phyloP scores from a whole-genome alignment of 1,140 invertebrate genomes.

The Drosophila sturtevanti region DNA sequence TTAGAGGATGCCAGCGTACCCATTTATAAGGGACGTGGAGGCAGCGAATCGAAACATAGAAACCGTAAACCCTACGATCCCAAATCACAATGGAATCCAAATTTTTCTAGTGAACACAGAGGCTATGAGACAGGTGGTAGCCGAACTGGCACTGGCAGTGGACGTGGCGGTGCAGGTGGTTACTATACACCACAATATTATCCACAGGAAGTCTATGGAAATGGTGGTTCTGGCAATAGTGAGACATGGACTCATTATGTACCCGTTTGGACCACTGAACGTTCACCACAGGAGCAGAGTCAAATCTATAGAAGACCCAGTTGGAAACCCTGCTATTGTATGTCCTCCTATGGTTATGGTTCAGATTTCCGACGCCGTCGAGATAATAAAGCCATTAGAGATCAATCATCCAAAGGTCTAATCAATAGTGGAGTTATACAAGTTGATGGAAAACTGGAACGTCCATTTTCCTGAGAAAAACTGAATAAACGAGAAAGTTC shows the following conservation, averaged over 20 bases:
- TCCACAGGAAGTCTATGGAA: conserved; percentile 58
- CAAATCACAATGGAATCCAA: conserved; percentile 77
- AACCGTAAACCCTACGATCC: conserved; percentile 61
- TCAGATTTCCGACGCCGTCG: conserved; percentile 62
- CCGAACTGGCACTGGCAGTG: conserved; percentile 28
- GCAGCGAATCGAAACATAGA: conserved; percentile 61
- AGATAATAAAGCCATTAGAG: conserved; percentile 37
- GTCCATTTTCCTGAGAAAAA: conserved; percentile 65
- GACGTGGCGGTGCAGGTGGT: conserved; percentile 18
- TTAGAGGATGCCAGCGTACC: conserved; percentile 80
- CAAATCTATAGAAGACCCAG: conserved; percentile 57
- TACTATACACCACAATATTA: conserved; percentile 67
- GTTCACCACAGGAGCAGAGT: conserved; percentile 57
- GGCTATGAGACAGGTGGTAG: conserved; percentile 41
- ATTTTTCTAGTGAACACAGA: conserved; percentile 61
- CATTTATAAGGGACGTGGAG: conserved; percentile 74
- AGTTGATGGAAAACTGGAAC: conserved; percentile 71
- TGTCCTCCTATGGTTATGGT: conserved; percentile 47
- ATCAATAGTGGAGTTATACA: conserved; percentile 50
- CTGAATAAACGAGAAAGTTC: neutral
- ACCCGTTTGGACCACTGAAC: conserved; percentile 79
- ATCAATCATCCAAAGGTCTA: neutral
- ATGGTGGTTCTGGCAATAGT: conserved; percentile 38
- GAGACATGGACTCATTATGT: conserved; percentile 77
- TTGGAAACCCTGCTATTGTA: conserved; percentile 81